Percentiles rank a stretch among this genome's conserved stretches.
phyloP scores from a whole-genome alignment of 2,888 invertebrate species.

The Aradus depressus region DNA sequence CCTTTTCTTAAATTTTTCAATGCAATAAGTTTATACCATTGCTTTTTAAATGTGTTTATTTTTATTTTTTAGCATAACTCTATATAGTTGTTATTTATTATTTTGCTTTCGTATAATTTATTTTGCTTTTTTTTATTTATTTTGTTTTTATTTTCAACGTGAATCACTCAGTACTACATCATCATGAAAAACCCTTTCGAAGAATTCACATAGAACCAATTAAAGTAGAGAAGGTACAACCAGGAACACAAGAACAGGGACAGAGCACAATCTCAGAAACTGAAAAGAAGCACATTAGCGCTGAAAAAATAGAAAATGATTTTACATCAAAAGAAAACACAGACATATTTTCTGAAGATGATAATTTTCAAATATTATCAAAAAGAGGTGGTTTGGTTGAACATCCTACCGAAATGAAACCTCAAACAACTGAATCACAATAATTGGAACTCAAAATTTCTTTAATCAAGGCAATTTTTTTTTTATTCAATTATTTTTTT shows the following conservation, averaged over 20 bases:
- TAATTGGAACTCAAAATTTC: too few relatives aligned
- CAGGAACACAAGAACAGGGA: too few relatives aligned
- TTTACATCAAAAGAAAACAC: not conserved
- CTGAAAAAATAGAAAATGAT: not conserved
- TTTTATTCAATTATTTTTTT: too few relatives aligned
- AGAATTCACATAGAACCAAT: slow-evolving; percentile 14
- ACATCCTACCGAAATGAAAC: slow-evolving; percentile 25
- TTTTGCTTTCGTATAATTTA: not conserved
- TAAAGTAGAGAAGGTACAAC: too few relatives aligned
- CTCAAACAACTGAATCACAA: slow-evolving; percentile 5
- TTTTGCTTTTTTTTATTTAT: slow-evolving; percentile 3
- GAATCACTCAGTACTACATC: slow-evolving; percentile 18
- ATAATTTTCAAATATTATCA: not conserved
- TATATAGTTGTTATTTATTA: slow-evolving; percentile 1
- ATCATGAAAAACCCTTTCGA: slow-evolving; percentile 11
- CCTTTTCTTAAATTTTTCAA: not conserved
- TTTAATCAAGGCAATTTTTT: too few relatives aligned
- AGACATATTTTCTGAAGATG: slow-evolving; percentile 5
- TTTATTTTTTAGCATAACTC: slow-evolving; percentile 1
- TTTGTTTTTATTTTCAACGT: slow-evolving; percentile 15
- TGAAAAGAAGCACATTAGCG: not conserved
- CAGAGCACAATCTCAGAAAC: too few relatives aligned
- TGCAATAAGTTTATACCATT: slow-evolving; percentile 2
- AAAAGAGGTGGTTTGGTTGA: slow-evolving; percentile 9
- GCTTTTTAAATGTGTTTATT: not conserved